These are phyloP conservation scores for Agonopterix alstromeriana DNA, from an alignment of 2,888 invertebrate genomes.

Conservation along the genomic window DNA sequence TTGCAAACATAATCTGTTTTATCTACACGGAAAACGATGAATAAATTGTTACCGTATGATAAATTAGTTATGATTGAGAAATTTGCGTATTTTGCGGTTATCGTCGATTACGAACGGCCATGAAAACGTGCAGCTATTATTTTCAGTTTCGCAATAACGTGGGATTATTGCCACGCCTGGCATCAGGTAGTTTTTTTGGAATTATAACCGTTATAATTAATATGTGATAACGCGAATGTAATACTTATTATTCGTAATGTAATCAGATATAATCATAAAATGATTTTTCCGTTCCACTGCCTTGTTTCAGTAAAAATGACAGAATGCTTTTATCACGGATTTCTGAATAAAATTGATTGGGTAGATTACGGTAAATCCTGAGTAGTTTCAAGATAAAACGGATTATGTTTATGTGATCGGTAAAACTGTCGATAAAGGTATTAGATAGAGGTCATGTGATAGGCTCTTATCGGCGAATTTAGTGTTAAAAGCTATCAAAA, in stretches of 20 bases:
- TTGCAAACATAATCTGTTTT: too few species aligned
- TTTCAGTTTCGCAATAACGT: constrained; percentile 45
- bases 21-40: too few species aligned
- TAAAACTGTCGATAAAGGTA: constrained; percentile 41
- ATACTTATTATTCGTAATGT: constrained; percentile 32
- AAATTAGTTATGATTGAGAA: too few species aligned
- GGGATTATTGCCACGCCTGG: constrained; percentile 30
- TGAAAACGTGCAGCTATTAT: constrained; percentile 34
- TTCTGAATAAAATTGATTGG: constrained; percentile 58
- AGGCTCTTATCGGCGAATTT: neutral
- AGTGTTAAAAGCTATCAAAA: neutral
- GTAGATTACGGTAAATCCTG: constrained; percentile 41
- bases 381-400: constrained; percentile 27
- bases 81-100: constrained; percentile 23
- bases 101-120: constrained; percentile 41
- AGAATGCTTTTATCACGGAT: constrained; percentile 46
- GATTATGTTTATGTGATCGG: constrained; percentile 47
- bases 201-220: constrained; percentile 32
- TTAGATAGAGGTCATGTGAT: constrained; percentile 35
- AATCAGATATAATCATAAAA: constrained; percentile 35
- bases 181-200: constrained; percentile 33
- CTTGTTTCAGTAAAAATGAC: constrained; percentile 41
- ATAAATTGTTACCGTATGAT: too few species aligned
- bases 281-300: constrained; percentile 41
- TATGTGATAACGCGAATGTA: constrained; percentile 29